phyloP scores from a whole-genome alignment of 1,140 invertebrate species.

The Saxidomus purpurata region DNA sequence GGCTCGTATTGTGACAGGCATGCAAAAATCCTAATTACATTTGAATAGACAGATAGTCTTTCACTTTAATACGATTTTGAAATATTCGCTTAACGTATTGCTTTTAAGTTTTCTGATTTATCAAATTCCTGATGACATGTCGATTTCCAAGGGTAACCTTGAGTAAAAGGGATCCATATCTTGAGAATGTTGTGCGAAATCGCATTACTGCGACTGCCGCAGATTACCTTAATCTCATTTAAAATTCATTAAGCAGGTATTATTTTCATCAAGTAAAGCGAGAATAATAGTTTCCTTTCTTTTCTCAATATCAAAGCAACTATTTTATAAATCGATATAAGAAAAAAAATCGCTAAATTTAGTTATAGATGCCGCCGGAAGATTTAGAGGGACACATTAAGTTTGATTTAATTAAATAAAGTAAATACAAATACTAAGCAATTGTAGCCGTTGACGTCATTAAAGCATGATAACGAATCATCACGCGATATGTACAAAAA shows the following conservation, averaged over 20 bases:
- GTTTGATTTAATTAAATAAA: neutral
- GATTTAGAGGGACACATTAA: neutral
- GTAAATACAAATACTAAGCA: neutral
- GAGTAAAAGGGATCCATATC: neutral
- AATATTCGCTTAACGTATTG: neutral
- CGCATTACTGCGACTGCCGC: neutral
- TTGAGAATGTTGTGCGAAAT: neutral
- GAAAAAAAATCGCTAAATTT: neutral
- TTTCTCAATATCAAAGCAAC: neutral
- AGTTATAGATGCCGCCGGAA: neutral
- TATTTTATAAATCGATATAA: neutral
- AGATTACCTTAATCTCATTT: neutral
- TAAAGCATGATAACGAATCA: neutral
- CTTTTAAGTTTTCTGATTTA: neutral
- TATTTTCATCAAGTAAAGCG: slow-evolving; percentile 7
- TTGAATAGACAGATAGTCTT: slow-evolving; percentile 15
- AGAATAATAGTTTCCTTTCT: slow-evolving; percentile 12
- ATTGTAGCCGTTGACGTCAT: neutral
- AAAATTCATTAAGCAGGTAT: slow-evolving; percentile 3
- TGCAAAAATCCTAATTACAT: slow-evolving; percentile 28
- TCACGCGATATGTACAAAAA: neutral
- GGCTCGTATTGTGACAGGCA: neutral
- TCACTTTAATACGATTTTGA: slow-evolving; percentile 29
- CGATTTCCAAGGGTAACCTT: slow-evolving; percentile 1
- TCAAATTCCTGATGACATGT: slow-evolving; percentile 1